phyloP scores from a whole-genome alignment of 2,888 invertebrate species.

The Flabesymbios commensalis region DNA sequence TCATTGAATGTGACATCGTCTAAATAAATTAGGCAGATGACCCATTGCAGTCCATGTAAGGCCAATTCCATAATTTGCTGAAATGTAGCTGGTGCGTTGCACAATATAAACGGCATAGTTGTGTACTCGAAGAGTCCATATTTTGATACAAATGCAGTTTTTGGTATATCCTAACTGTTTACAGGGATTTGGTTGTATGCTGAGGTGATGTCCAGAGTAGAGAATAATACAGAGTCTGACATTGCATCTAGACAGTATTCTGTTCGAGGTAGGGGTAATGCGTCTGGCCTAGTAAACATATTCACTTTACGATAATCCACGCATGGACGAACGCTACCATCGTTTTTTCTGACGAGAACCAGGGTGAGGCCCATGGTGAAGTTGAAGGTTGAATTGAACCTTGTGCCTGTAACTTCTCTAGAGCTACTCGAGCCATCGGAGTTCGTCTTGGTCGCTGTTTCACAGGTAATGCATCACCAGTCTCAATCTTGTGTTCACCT shows the following conservation, averaged over 20 bases:
- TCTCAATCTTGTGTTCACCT: neutral
- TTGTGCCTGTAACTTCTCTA: neutral
- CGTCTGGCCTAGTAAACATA: neutral
- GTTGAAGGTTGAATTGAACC: neutral
- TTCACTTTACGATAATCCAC: neutral
- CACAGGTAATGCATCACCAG: neutral
- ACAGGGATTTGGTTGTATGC: neutral
- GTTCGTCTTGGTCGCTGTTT: neutral
- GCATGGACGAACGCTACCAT: neutral
- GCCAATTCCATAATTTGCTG: neutral
- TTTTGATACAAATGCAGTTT: slow-evolving; percentile 1
- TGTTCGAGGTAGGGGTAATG: neutral
- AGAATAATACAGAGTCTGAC: neutral
- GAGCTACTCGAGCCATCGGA: neutral
- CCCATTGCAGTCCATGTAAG: slow-evolving; percentile 4
- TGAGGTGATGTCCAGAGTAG: neutral
- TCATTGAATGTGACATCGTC: slow-evolving; percentile 18
- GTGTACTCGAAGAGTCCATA: neutral
- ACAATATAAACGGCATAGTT: slow-evolving; percentile 2
- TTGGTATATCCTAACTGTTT: neutral
- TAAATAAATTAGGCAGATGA: neutral
- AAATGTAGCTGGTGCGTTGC: slow-evolving; percentile 6
- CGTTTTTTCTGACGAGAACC: neutral
- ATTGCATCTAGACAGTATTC: neutral
- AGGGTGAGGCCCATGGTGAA: slow-evolving; percentile 2